phyloP scores from a whole-genome alignment of 1,140 invertebrate genomes.

The Lepidurus apus region DNA sequence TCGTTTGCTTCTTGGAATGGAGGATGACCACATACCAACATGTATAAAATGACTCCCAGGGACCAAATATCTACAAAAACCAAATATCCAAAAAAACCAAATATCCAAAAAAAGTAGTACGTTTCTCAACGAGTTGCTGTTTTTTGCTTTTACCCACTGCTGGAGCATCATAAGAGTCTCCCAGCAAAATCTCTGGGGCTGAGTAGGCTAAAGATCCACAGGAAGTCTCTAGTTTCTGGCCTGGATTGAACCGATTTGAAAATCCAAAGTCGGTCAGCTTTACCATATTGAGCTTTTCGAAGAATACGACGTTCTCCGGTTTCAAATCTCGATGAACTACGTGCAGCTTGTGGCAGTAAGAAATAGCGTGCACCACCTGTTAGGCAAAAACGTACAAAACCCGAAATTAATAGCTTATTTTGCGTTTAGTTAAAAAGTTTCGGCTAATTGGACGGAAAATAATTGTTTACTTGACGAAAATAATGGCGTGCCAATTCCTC shows the following conservation, averaged over 20 bases:
- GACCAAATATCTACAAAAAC: slow-evolving; percentile 86
- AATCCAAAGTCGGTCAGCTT: slow-evolving; percentile 97
- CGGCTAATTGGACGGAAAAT: not conserved
- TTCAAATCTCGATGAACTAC: slow-evolving; percentile 94
- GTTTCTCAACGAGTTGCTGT: not conserved
- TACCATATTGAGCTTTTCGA: slow-evolving; percentile 92
- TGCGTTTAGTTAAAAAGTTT: slow-evolving; percentile 5
- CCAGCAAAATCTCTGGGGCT: slow-evolving; percentile 96
- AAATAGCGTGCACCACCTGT: slow-evolving; percentile 94
- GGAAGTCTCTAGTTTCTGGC: slow-evolving; percentile 95
- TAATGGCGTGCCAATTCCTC: slow-evolving; percentile 79
- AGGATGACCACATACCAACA: slow-evolving; percentile 93
- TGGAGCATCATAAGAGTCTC: slow-evolving; percentile 88
- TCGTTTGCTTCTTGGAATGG: slow-evolving; percentile 99
- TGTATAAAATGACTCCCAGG: slow-evolving; percentile 94
- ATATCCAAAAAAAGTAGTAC: not conserved
- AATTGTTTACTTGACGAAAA: slow-evolving; percentile 55
- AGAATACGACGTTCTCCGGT: slow-evolving; percentile 98
- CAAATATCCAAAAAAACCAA: too few relatives aligned
- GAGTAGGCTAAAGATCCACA: slow-evolving; percentile 99
- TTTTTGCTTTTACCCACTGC: slow-evolving; percentile 64
- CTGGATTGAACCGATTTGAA: slow-evolving; percentile 78
- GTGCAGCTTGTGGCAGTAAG: slow-evolving; percentile 93
- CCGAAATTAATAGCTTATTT: not conserved
- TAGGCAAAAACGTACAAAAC: slow-evolving; percentile 37